Conservation (phyloP, 1,140 invertebrate species). For the Ceratitis capitata region DNA sequence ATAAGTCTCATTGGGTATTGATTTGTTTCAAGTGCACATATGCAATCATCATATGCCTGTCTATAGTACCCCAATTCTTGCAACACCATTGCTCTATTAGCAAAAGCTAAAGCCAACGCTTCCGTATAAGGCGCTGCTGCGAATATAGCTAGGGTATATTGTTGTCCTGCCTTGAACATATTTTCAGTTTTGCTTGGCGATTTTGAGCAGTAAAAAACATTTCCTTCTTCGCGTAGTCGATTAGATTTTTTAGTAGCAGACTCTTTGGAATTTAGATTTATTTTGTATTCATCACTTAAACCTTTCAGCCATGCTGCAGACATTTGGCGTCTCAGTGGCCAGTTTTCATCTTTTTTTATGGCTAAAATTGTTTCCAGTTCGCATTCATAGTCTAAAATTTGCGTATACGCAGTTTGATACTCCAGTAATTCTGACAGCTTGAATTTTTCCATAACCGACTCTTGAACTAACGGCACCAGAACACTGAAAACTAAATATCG, state of each 20-base stretch:
- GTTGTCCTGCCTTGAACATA: constrained; percentile 46
- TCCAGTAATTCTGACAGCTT: neutral
- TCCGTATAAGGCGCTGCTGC: constrained; percentile 44
- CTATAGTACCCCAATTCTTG: constrained; percentile 56
- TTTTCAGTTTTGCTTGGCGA: neutral
- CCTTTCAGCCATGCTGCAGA: constrained; percentile 40
- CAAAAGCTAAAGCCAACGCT: constrained; percentile 50
- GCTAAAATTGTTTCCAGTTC: constrained; percentile 46
- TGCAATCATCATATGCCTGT: constrained; percentile 59
- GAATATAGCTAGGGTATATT: constrained; percentile 54
- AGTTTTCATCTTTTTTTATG: constrained; percentile 28
- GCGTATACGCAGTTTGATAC: constrained; percentile 9
- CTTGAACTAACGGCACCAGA: too few relatives aligned
- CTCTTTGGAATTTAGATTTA: neutral
- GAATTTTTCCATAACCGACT: neutral
- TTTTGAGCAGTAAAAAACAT: constrained; percentile 44
- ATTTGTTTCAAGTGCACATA: constrained; percentile 50
- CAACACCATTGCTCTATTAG: constrained; percentile 56
- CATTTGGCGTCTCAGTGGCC: constrained; percentile 34
- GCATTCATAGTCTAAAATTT: constrained; percentile 43
- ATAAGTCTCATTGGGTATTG: constrained; percentile 51
- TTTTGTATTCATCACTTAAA: constrained; percentile 31
- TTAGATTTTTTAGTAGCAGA: neutral
- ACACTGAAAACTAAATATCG: too few relatives aligned
- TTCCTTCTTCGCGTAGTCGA: constrained; percentile 49